Base-by-base conservation (phyloP, 2,113 vertebrate species). In the Nematolebias whitei region DNA sequence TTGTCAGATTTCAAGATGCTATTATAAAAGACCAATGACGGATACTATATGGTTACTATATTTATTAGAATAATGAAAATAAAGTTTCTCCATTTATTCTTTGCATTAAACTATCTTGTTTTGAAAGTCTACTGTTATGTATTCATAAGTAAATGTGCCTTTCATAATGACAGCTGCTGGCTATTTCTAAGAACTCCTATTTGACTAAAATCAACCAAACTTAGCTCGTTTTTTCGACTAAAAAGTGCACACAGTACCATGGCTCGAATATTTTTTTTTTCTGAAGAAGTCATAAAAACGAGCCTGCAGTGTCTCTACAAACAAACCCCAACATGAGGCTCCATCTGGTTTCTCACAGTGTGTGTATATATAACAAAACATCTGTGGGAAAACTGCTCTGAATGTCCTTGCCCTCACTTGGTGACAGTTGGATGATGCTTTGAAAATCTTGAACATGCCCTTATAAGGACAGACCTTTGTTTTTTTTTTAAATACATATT, bases 281-380 rank as follows among this genome's bases (percentile, higher is more conserved):
- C 16, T 38, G 14, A 41, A 56, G 2, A 64, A 73, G 47, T 14
- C 32, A 57, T 74, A 35, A 53, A 29, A 55, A 71, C 3, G 65
- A 68, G 65, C 62, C 45, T 76, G 38, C 47, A 63, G 54, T 48
- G 60, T 80, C 59, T 68, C 57, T 68, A 51, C 40, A 38, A 78
- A 62, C 59, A 71, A 69, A 75, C 71, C 63, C 47, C 57, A 76
- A 32, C 50, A 43, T 58, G 63, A 69, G 50, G 24, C 58, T 75
- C 53, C 71, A 72, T 80, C 63, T 80, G 82, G 73, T 71, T 86
- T 83, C 81, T 79, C 76, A 76, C 76, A 82, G 69, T 62, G 56
- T 39, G 12, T 38, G 29, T 39, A 39, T 15, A 38, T 38, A 19
- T 24, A 55, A 38, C 26, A 56, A 69, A 63, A 8, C 19, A 11